Evolutionary conservation across 2,888 invertebrate genomes (phyloP), one percentile per base, ranked within the genome.

Genomic region (Drosophila basisetae): DNA sequence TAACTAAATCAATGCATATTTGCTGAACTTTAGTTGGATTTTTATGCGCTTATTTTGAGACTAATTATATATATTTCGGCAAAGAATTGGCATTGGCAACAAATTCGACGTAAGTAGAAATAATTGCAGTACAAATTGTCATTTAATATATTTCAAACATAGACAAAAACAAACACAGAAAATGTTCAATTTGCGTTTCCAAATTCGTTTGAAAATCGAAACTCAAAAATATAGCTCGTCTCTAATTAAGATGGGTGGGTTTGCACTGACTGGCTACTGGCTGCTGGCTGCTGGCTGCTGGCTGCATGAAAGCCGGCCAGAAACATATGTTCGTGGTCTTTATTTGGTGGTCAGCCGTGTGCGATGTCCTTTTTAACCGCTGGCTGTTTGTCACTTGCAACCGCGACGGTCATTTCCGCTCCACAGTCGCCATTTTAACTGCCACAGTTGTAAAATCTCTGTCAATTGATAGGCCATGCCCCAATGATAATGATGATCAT

Each of bases 271-370:
- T 39, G 39, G 39, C 18, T 37, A 2, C 18, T 39, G 39, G 39
- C 1, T 39, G 6, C 13, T 16, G 37, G 43, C 43, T 43, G 1
- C 43, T 25, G 33, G 37, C 2, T 54, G 10, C 9, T 25, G 25
- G 30, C 31, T 10, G 2, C 10, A 7, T 13, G 54, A 43, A 49
- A 35, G 18, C 39, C 66, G 47, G 66, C 72, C 76, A 73, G 73
- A 64, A 73, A 92, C 92, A 92, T 92, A 91, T 92, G 92, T 91
- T 92, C 91, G 92, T 75, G 91, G 92, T 91, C 83, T 88, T 86
- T 89, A 84, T 87, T 91, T 85, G 84, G 92, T 87, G 91, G 92
- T 91, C 80, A 77, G 78, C 68, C 66, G 41, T 68, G 50, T 68
- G 66, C 67, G 72, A 63, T 53, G 58, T 41, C 41, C 54, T 60